Evolutionary conservation across 23 tunicate species (phyloP).

Genomic region (Corella eumyota): DNA sequence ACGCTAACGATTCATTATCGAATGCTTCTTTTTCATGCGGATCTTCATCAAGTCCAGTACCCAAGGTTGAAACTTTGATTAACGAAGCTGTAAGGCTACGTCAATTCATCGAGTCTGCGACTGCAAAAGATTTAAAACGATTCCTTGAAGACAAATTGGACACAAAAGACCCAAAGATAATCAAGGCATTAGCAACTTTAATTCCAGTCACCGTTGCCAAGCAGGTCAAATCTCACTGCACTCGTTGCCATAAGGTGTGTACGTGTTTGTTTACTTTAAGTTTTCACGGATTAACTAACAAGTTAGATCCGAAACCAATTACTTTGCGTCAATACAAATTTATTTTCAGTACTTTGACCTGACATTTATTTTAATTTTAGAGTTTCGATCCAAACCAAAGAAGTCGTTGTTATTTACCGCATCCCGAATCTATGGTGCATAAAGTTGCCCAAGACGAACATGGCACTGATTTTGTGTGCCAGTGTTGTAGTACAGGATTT

Average conservation of each 20-base stretch:
- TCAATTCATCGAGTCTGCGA: conserved; percentile 28
- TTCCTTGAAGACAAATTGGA: conserved; percentile 32
- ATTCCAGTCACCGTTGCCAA: conserved; percentile 31
- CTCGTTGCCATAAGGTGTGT: conserved; percentile 80
- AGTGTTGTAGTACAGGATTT: conserved; percentile 91
- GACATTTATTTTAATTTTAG: conserved; percentile 5
- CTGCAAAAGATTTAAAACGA: conserved; percentile 43
- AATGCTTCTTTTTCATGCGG: background rate
- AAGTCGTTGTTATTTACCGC: conserved; percentile 81
- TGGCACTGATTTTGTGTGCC: conserved; percentile 94
- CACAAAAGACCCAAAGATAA: conserved; percentile 53
- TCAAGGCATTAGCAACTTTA: conserved; percentile 37
- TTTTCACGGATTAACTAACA: too few species aligned
- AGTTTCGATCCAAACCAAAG: conserved; percentile 34
- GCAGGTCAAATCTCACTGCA: conserved; percentile 58
- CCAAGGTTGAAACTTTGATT: conserved; percentile 17
- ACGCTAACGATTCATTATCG: background rate
- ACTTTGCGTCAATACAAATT: background rate
- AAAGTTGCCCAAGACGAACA: conserved; percentile 55
- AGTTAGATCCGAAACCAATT: background rate
- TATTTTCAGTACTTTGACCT: background rate
- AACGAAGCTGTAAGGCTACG: conserved; percentile 53
- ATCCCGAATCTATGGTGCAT: conserved; percentile 91
- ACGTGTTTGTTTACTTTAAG: background rate
- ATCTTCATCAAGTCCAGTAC: conserved; percentile 6